These are phyloP conservation scores for Phyllostomus discolor DNA, from an alignment of 2,113 vertebrate genomes.

Conservation along the genomic window DNA sequence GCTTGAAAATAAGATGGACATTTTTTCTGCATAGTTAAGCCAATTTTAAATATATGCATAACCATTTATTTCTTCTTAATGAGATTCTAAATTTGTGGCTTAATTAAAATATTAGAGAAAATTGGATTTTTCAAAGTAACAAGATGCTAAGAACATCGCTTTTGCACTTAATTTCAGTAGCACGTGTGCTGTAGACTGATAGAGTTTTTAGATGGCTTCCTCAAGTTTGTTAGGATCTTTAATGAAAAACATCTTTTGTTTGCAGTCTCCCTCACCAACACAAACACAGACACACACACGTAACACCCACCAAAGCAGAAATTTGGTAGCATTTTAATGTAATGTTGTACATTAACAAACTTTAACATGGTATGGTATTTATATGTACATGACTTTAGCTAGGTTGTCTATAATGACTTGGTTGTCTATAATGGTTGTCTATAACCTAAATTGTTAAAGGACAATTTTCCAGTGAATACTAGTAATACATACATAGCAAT, in stretches of 20 bases:
- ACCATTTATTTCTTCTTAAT: constrained; percentile 48
- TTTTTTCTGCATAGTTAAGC: background rate
- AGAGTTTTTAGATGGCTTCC: constrained; percentile 7
- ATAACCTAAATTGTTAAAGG: too few relatives aligned
- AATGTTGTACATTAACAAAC: background rate
- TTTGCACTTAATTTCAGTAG: constrained; percentile 42
- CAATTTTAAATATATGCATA: constrained; percentile 40
- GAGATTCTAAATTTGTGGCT: constrained; percentile 39
- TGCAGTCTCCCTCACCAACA: background rate
- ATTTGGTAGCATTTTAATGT: background rate
- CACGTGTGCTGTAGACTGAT: background rate
- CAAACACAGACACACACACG: background rate
- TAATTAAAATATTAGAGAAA: constrained; percentile 49
- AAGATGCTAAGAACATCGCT: background rate
- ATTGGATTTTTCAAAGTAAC: constrained; percentile 35
- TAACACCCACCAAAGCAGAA: background rate
- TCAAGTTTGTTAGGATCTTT: background rate
- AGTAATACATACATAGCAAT: constrained; percentile 46
- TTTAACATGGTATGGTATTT: background rate
- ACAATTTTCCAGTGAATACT: constrained; percentile 46
- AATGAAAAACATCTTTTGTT: background rate
- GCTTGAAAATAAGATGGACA: background rate
- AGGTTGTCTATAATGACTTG: background rate
- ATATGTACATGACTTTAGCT: background rate
- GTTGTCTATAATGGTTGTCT: background rate